Base-by-base conservation (phyloP, 2,797 vertebrate genomes). In the Protonibea diacanthus region DNA sequence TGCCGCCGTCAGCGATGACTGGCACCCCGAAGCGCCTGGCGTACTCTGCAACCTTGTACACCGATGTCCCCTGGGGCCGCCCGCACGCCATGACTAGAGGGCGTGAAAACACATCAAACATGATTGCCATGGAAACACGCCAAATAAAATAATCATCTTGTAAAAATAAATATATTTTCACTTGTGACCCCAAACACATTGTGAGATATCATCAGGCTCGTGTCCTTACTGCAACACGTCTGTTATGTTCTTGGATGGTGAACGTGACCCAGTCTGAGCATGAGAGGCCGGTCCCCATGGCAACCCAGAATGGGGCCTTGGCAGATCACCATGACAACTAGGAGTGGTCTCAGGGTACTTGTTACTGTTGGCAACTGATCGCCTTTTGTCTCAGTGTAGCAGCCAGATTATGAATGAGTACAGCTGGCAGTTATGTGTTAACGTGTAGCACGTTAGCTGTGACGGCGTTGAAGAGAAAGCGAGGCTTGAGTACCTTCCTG, bases 21-120 rank as follows among this genome's bases (percentile, higher is more conserved):
- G 97, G 97, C 29, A 99, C 97, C 0, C 97, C 96, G 0, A 99
- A 99, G 25, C 97, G 95, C n/a, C 97, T 93, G 13, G 97, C 97
- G 0, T 98, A 99, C 85, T 98, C 97, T 0, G 97, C 97, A 52
- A 99, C 97, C 89, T 97, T 98, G 92, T 99, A 99, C 65, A 99
- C 97, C 0, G 97, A 97, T 0, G 97, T 98, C 65, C 97, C 97
- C 90, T 99, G 97, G 12, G 97, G 97, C 71, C 97, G 94, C 23
- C 97, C 97, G 20, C 97, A 97, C 0, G 97, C 97, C 97, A 98
- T 98, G 83, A 98, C 97, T 99, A 75, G 12, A 76, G 76, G 9
- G 48, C 1, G 63, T 9, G 10, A 57, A 77, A 77, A 59, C 25
- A 52, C 0, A 33, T 56, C 42, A 0, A 21, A 63, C 1, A 7